Evolutionary conservation across 1,140 invertebrate genomes (phyloP).

Genomic region (Lepidurus couesii): DNA sequence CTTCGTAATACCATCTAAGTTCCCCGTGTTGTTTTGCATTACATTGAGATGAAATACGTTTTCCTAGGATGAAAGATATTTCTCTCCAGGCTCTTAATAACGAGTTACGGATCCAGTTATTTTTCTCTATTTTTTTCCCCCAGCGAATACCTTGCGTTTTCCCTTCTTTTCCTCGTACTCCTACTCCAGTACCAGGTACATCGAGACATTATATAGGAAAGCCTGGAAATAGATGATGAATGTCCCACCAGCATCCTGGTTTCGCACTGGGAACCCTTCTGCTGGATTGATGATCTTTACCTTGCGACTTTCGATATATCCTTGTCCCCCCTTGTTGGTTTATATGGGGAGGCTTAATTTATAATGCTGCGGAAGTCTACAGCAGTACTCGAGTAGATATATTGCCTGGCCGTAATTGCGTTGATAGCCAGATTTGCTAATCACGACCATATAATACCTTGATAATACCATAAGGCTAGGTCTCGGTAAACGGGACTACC

Average conservation of each 20-base stretch:
- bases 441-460: neutral
- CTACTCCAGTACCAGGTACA: neutral
- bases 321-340: neutral
- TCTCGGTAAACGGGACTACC: too few species aligned
- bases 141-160: neutral
- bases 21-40: too few species aligned
- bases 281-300: slow-evolving; percentile 16
- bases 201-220: slow-evolving; percentile 2
- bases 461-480: neutral
- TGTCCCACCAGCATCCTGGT: neutral
- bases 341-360: neutral
- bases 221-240: neutral
- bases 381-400: neutral
- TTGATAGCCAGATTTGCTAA: slow-evolving; percentile 6
- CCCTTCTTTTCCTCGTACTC: neutral
- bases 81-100: neutral
- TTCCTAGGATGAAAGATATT: neutral
- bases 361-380: neutral
- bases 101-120: neutral
- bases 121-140: neutral
- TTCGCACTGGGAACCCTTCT: neutral
- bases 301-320: slow-evolving; percentile 8
- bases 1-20: too few species aligned
- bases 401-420: neutral
- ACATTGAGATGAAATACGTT: neutral